Conservation (phyloP, 2,888 invertebrate genomes). For the Nebria salina region DNA sequence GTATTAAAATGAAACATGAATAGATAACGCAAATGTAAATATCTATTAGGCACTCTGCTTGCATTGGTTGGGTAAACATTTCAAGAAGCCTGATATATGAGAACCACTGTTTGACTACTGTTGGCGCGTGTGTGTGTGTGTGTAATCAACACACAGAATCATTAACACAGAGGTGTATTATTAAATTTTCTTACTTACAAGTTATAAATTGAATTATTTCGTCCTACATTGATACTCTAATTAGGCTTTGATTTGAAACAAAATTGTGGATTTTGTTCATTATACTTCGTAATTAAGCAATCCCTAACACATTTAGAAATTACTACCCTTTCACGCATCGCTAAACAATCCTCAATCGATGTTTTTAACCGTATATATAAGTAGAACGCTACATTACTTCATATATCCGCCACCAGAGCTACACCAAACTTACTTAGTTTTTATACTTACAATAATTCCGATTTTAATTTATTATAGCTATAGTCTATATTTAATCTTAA, state of each 20-base stretch:
- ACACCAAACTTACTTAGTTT: background rate
- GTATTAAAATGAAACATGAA: background rate
- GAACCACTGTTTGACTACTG: background rate
- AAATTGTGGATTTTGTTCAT: background rate
- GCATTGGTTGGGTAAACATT: background rate
- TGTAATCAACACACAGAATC: background rate
- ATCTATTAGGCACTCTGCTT: background rate
- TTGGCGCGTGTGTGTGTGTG: background rate
- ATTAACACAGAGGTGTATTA: conserved; percentile 1
- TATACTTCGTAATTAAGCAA: background rate
- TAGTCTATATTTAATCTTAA: background rate
- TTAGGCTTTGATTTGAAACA: background rate
- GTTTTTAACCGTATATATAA: too few relatives aligned
- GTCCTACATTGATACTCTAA: background rate
- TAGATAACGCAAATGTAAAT: background rate
- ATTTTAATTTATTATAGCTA: background rate
- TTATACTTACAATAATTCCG: background rate
- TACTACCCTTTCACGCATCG: background rate
- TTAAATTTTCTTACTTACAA: background rate
- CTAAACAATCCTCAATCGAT: background rate
- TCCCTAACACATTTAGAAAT: background rate
- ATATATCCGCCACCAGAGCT: background rate
- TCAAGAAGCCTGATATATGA: background rate
- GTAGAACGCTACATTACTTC: too few relatives aligned
- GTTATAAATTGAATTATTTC: background rate